Evolutionary conservation across 2,888 invertebrate species (phyloP), one percentile per base, ranked within the genome.

Genomic region (Standfussiana lucernea): DNA sequence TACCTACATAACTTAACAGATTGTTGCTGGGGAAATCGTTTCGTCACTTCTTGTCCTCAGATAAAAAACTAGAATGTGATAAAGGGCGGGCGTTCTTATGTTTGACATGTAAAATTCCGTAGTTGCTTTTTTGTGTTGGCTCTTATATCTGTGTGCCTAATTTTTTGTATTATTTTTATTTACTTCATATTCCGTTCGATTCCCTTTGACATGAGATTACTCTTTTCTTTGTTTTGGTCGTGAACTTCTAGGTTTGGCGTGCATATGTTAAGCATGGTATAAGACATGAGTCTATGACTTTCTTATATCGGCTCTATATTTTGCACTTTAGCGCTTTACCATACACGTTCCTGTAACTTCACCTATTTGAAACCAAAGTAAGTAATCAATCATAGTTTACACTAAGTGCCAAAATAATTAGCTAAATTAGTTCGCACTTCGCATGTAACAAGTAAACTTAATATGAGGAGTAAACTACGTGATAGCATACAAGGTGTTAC

Each of bases 401-500:
- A 56, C 47, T 64, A 74, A 74, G 70, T 83, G 50, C 70, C n/a
- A 65, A 82, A 78, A 70, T 81, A 72, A 83, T 80, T 72, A 77
- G 37, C 37, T 28, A 73, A 73, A 72, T 81, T 75, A 82, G 75
- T 72, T 69, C 28, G 59, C 37, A 74, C 37, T 56, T 59, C 50
- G 13, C 68, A 69, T 61, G 64, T 81, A 62, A 65, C 32, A 47
- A n/a, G 47, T 37, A 61, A 85, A 85, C 61, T 78, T 81, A 35
- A 64, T 45, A 37, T 42, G n/a, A 59, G 53, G 15, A 53, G 77
- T 45, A n/a, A 79, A 72, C 75, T 82, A 50, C 24, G 59, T 11
- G 65, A 61, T 61, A 50, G 53, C 24, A 37, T 45, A 77, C 37
- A n/a, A 40, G 64, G 8, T n/a, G 64, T 4, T 64, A n/a, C 8